Percentiles rank a stretch among this genome's conserved stretches.
These are phyloP conservation scores for Paratrypauchen microcephalus DNA, from an alignment of 2,797 vertebrate species.

Conservation along the genomic window DNA sequence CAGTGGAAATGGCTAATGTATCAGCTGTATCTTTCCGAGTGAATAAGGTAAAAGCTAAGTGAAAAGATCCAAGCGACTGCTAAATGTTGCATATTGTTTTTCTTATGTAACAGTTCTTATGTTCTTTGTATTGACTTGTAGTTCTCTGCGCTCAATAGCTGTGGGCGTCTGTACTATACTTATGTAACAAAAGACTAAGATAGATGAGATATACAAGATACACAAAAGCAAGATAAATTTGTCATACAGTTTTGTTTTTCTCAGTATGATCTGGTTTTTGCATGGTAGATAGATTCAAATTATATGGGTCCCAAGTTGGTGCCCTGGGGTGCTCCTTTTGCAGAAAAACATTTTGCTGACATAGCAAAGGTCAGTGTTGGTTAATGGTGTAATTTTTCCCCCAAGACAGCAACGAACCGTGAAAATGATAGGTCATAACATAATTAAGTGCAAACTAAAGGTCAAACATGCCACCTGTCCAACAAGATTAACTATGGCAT, in stretches of 20 bases:
- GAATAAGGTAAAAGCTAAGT: constrained; percentile 8
- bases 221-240: not conserved
- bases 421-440: constrained; percentile 10
- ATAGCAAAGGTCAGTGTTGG: not conserved
- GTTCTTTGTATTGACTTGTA: constrained; percentile 8
- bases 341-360: not conserved
- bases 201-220: not conserved
- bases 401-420: not conserved
- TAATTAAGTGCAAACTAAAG: constrained; percentile 10
- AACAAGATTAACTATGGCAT: not conserved
- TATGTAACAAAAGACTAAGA: constrained; percentile 4
- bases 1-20: constrained; percentile 1
- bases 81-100: constrained; percentile 12
- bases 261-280: not conserved
- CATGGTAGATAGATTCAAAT: not conserved
- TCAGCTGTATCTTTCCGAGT: not conserved
- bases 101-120: constrained; percentile 4
- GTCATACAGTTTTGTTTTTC: not conserved
- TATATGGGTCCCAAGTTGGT: not conserved
- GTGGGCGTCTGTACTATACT: constrained; percentile 4
- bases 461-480: constrained; percentile 9
- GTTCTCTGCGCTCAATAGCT: not conserved
- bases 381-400: not conserved
- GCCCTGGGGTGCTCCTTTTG: not conserved
- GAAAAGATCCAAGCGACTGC: constrained; percentile 17